Percentiles rank a stretch among this genome's conserved stretches.
These are phyloP conservation scores for Siniperca obscura DNA, from an alignment of 2,797 vertebrate genomes.

Conservation along the genomic window DNA sequence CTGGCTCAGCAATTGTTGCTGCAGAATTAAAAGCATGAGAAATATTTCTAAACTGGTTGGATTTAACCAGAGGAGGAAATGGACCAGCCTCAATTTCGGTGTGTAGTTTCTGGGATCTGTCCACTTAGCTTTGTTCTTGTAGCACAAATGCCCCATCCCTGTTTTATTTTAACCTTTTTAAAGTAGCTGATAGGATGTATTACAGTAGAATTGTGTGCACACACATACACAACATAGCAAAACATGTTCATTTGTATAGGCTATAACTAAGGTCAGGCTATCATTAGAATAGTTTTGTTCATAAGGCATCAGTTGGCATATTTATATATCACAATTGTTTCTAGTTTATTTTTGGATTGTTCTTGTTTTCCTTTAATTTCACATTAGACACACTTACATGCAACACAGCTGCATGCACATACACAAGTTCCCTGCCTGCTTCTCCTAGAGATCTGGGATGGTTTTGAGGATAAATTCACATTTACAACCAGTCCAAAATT, in stretches of 20 bases:
- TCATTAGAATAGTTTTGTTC: neutral
- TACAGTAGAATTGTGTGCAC: conserved; percentile 3
- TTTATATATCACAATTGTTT: neutral
- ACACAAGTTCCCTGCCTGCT: neutral
- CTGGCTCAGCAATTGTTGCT: conserved; percentile 48
- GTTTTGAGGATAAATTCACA: neutral
- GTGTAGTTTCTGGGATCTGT: conserved; percentile 37
- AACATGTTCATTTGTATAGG: conserved; percentile 58
- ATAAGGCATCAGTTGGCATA: neutral
- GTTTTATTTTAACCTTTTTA: conserved; percentile 16
- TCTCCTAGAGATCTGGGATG: neutral
- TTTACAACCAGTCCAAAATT: neutral
- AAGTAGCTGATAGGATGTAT: neutral
- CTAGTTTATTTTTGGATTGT: neutral
- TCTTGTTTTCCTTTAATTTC: conserved; percentile 6
- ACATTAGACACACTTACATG: neutral
- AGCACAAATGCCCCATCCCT: neutral
- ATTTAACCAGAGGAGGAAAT: conserved; percentile 69
- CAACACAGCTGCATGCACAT: neutral
- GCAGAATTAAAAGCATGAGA: conserved; percentile 76
- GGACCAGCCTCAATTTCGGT: conserved; percentile 45
- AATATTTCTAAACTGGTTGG: conserved; percentile 68
- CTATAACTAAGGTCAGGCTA: conserved; percentile 8
- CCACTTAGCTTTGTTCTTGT: conserved; percentile 6
- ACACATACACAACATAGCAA: conserved; percentile 47